These are phyloP conservation scores for Oxyteleia sp. DNA, from an alignment of 2,888 invertebrate species.

Conservation along the genomic window DNA sequence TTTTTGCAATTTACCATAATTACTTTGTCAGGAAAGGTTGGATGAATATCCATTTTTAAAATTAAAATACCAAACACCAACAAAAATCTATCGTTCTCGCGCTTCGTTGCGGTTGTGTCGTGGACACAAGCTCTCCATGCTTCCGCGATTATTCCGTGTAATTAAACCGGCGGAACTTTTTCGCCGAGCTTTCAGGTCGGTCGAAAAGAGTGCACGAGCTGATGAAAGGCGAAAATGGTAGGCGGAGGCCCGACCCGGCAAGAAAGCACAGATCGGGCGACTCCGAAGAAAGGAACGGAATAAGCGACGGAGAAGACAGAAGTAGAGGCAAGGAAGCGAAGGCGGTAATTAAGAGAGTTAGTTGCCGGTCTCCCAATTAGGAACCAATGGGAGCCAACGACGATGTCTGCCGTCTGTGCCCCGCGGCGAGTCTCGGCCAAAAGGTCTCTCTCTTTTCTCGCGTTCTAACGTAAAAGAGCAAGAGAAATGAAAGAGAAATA, in stretches of 20 bases:
- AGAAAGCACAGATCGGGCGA: conserved; percentile 58
- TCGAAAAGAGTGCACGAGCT: conserved; percentile 57
- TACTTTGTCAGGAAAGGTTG: too few species aligned
- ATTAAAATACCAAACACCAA: too few species aligned
- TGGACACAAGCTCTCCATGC: too few species aligned
- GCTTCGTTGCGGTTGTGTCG: too few species aligned
- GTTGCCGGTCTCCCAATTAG: conserved; percentile 88
- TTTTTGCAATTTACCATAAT: too few species aligned
- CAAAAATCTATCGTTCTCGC: too few species aligned
- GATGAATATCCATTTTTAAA: too few species aligned
- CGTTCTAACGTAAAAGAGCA: conserved; percentile 17
- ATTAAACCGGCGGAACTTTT: too few species aligned
- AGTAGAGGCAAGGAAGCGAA: conserved; percentile 82
- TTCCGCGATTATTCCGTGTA: too few species aligned
- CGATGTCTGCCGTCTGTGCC: conserved; percentile 76
- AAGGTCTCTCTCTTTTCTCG: conserved; percentile 74
- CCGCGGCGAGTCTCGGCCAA: conserved; percentile 81
- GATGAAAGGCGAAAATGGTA: conserved; percentile 69
- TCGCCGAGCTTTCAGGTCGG: too few species aligned
- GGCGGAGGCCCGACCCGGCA: conserved; percentile 32
- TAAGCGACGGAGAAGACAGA: conserved; percentile 70
- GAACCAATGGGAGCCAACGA: conserved; percentile 82
- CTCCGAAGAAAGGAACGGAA: conserved; percentile 68
- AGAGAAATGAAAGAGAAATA: conserved; percentile 22
- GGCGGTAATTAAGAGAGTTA: conserved; percentile 89